phyloP scores from a whole-genome alignment of 35 echinoderm and acorn worm genomes.

The Hemicentrotus pulcherrimus region DNA sequence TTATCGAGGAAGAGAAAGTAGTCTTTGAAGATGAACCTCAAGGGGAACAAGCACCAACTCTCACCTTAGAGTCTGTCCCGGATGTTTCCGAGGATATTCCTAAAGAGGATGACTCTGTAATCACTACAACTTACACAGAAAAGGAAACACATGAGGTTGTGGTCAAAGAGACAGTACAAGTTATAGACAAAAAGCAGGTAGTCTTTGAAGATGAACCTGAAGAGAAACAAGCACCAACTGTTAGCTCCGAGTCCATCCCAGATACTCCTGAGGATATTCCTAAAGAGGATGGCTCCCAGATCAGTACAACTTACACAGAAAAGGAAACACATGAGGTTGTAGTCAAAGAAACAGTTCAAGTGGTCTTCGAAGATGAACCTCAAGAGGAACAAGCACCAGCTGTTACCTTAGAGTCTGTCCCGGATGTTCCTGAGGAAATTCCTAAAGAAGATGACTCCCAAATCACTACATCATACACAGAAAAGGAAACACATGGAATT shows the following conservation, averaged over 20 bases:
- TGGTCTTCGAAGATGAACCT: not conserved
- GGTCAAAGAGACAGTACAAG: not conserved
- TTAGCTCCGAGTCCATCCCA: not conserved
- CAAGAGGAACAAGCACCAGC: not conserved
- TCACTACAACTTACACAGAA: not conserved
- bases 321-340: slow-evolving; percentile 7
- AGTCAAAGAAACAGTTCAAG: slow-evolving; percentile 29
- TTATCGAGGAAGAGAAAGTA: not conserved
- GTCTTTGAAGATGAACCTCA: not conserved
- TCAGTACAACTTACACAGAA: not conserved
- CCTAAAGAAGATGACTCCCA: not conserved
- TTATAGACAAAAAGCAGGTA: not conserved
- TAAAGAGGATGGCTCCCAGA: not conserved
- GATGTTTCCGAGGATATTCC: not conserved
- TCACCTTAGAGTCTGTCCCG: not conserved
- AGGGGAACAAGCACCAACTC: not conserved
- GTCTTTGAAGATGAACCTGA: not conserved
- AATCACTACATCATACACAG: not conserved
- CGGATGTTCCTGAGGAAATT: not conserved
- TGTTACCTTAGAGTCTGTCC: not conserved
- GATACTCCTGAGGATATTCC: not conserved
- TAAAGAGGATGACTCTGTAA: not conserved
- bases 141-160: not conserved
- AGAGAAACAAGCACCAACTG: not conserved
- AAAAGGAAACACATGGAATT: not conserved